Base-by-base conservation (phyloP, 2,888 invertebrate species). In the Drosophila emarginata region DNA sequence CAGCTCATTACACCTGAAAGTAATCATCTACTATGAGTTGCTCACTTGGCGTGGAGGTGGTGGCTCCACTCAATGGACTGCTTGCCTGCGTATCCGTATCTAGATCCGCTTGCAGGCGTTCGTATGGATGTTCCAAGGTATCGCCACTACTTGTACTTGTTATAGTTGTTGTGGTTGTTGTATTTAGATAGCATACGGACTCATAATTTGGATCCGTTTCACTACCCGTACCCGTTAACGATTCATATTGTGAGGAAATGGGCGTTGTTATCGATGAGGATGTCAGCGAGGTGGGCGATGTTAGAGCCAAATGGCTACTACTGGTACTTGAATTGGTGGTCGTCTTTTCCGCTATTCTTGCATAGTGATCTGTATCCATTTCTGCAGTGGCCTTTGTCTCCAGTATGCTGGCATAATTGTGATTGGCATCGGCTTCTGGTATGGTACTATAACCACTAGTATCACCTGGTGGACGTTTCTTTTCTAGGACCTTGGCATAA, bases 191-290 rank as follows among this genome's bases (percentile, higher is more conserved):
- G 77, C 95, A 95, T 0, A 96, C 96, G 76, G 96, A 96, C 89
- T 96, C 96, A 85, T 96, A 96, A 89, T 96, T 96, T 0, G 96
- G 96, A 92, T 96, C 96, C 0, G 95, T 95, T 89, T 96, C 96
- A 87, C 96, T 96, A 74, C 95, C 95, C 0, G 95, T 95, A 74
- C 95, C 95, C 0, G 95, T 95, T 93, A 96, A 94, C 1, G 95
- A 95, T 89, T 96, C 96, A 87, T 96, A 96, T 91, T 96, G 96
- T 3, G 95, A 95, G 86, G 96, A 96, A 1, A 93, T 91, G 11
- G 89, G 87, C 45, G 93, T 93, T 21, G 45, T 88, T 18, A 87
- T 79, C 12, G 88, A 87, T 14, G 89, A 78, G 4, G 89, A 89
- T 28, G 81, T 90, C 2, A 80, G 67, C 2, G 90, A 88, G 9